Conservation (phyloP, 2,888 invertebrate genomes). For the Tachystola acroxantha region DNA sequence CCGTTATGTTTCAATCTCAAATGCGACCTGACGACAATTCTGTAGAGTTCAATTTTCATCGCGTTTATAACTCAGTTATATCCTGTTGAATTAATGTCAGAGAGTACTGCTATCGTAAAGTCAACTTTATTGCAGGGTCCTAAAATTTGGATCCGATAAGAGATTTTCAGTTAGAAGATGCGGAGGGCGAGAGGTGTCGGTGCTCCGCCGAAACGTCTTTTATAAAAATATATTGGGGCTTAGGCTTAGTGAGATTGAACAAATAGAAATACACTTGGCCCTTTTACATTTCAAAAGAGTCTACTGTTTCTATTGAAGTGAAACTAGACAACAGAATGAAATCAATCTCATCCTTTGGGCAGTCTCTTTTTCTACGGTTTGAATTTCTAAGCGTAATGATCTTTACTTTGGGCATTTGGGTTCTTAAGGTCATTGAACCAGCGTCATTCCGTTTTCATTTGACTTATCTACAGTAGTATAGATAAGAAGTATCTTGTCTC, state of each 20-base stretch:
- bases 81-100: constrained; percentile 19
- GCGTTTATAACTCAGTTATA: constrained; percentile 27
- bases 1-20: constrained; percentile 6
- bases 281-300: not conserved
- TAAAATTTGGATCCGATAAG: constrained; percentile 35
- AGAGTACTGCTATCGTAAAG: constrained; percentile 21
- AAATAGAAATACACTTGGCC: constrained; percentile 9
- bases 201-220: constrained; percentile 47
- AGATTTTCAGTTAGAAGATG: constrained; percentile 7
- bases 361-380: not conserved
- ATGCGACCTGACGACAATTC: constrained; percentile 27
- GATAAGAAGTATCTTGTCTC: too few species aligned
- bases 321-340: not conserved
- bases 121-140: constrained; percentile 29
- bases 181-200: constrained; percentile 33
- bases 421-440: too few species aligned
- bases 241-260: constrained; percentile 35
- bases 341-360: too few species aligned
- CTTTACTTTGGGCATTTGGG: not conserved
- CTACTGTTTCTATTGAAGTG: not conserved
- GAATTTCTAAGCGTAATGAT: not conserved
- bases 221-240: constrained; percentile 41
- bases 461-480: too few species aligned
- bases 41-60: constrained; percentile 47
- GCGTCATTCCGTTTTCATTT: too few species aligned